phyloP scores from a whole-genome alignment of 2,888 invertebrate genomes.

The Neocrepidodera transversa region DNA sequence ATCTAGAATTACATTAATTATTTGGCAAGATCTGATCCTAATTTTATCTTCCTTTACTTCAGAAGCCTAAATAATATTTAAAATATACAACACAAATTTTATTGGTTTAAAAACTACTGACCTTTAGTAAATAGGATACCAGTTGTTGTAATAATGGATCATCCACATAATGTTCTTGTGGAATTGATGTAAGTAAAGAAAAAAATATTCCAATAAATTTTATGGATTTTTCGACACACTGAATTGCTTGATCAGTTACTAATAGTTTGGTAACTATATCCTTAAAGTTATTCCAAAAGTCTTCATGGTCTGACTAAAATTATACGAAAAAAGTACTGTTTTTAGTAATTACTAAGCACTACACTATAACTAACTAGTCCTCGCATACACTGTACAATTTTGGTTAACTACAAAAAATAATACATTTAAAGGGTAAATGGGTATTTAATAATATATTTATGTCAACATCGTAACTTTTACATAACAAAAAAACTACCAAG shows the following conservation, averaged over 20 bases:
- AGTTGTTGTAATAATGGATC: slow-evolving; percentile 65
- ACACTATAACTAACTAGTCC: not conserved
- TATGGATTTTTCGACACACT: slow-evolving; percentile 22
- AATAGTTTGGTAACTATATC: slow-evolving; percentile 23
- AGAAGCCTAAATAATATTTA: slow-evolving; percentile 49
- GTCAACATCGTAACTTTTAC: too few relatives aligned
- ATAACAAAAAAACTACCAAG: too few relatives aligned
- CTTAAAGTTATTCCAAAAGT: slow-evolving; percentile 23
- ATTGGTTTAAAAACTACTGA: slow-evolving; percentile 51
- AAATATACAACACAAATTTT: not conserved
- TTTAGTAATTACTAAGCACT: not conserved
- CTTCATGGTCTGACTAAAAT: slow-evolving; percentile 30
- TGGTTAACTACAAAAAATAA: too few relatives aligned
- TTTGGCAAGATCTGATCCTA: slow-evolving; percentile 78
- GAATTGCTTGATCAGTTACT: slow-evolving; percentile 16
- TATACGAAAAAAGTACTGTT: too few relatives aligned
- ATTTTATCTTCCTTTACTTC: slow-evolving; percentile 64
- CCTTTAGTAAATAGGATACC: slow-evolving; percentile 69
- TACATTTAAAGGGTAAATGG: too few relatives aligned
- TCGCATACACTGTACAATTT: too few relatives aligned
- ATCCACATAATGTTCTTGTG: slow-evolving; percentile 51
- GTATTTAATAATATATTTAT: too few relatives aligned
- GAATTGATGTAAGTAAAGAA: slow-evolving; percentile 27
- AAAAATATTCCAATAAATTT: slow-evolving; percentile 37
- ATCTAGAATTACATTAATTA: slow-evolving; percentile 77